These are phyloP conservation scores for Chouioia cunea DNA, from an alignment of 2,888 invertebrate species.

Conservation along the genomic window DNA sequence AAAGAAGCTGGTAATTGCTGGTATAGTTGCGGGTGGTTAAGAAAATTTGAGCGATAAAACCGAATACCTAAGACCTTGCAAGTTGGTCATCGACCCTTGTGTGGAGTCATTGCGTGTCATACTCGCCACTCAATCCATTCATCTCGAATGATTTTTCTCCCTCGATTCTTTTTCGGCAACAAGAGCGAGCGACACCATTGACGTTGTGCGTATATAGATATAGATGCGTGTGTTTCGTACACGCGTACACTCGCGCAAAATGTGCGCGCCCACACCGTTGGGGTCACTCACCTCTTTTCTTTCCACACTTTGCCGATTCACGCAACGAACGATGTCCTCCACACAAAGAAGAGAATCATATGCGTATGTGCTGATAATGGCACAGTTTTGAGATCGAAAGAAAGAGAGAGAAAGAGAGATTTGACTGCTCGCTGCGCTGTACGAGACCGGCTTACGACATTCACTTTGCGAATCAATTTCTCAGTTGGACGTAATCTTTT, in stretches of 20 bases:
- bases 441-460: too few species aligned
- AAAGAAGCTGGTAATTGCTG: too few species aligned
- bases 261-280: slow-evolving; percentile 50
- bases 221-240: not conserved
- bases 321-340: too few species aligned
- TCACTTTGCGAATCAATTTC: too few species aligned
- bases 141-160: slow-evolving; percentile 44
- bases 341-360: too few species aligned
- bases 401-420: too few species aligned
- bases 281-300: slow-evolving; percentile 56
- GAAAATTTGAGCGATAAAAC: slow-evolving; percentile 16
- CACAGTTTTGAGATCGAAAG: too few species aligned
- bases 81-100: slow-evolving; percentile 38
- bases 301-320: slow-evolving; percentile 46
- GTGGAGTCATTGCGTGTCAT: slow-evolving; percentile 21
- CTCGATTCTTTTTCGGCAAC: slow-evolving; percentile 31
- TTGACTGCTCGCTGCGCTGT: too few species aligned
- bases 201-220: not conserved
- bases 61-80: slow-evolving; percentile 30
- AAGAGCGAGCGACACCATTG: not conserved
- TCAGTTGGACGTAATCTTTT: too few species aligned
- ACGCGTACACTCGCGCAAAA: slow-evolving; percentile 18
- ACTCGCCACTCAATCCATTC: slow-evolving; percentile 13
- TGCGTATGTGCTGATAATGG: slow-evolving; percentile 24
- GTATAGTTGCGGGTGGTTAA: too few species aligned